Conservation (phyloP, 2,797 vertebrate species). For the Mormyrus proboscirostris region DNA sequence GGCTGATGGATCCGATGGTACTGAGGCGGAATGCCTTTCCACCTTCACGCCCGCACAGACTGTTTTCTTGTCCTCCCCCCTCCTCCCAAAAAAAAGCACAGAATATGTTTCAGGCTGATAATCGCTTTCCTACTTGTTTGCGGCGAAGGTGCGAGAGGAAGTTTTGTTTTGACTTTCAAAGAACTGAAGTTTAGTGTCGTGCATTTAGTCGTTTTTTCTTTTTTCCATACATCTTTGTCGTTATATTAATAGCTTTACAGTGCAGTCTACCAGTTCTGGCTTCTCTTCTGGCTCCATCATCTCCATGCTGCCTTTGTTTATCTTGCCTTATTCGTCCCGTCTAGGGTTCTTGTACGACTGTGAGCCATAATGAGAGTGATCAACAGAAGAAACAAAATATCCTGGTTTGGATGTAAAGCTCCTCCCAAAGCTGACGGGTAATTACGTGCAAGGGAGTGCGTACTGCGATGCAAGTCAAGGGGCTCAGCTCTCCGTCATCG, state of each 20-base stretch:
- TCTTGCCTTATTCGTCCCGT: background rate
- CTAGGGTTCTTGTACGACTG: conserved; percentile 30
- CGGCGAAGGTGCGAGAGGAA: background rate
- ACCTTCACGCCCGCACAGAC: background rate
- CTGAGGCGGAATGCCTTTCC: background rate
- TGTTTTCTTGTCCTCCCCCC: background rate
- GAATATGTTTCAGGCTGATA: background rate
- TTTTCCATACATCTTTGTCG: background rate
- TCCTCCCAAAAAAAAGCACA: conserved; percentile 27
- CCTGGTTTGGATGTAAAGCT: background rate
- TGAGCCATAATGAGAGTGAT: background rate
- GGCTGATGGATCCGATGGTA: conserved; percentile 29
- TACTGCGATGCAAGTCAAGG: conserved; percentile 31
- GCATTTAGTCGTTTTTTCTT: background rate
- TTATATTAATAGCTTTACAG: background rate
- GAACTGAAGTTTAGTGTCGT: background rate
- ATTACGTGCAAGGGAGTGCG: conserved; percentile 35
- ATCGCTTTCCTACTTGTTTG: background rate
- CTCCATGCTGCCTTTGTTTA: background rate
- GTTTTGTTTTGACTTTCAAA: background rate
- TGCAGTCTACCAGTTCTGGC: background rate
- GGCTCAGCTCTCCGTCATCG: conserved; percentile 15
- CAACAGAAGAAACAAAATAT: background rate
- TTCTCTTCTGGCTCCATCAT: background rate
- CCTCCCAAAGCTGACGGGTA: conserved; percentile 31